phyloP scores from a whole-genome alignment of 1,140 invertebrate species.

The Philotrypesis tridentata region DNA sequence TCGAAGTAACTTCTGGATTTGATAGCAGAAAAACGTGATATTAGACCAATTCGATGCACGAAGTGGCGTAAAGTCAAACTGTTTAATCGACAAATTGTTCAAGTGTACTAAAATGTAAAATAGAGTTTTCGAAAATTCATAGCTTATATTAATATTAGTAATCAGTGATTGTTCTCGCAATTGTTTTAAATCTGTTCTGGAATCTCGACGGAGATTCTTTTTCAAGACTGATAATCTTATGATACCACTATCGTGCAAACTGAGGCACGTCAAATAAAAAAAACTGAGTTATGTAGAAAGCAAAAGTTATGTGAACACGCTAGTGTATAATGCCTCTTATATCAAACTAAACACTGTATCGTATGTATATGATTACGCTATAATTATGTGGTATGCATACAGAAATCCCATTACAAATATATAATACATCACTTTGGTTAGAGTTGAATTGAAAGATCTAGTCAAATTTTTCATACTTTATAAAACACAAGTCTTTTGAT shows the following conservation, averaged over 20 bases:
- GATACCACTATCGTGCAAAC: slow-evolving; percentile 38
- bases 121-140: slow-evolving; percentile 10
- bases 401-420: background rate
- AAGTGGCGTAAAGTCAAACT: slow-evolving; percentile 18
- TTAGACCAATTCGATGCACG: slow-evolving; percentile 27
- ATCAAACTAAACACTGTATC: slow-evolving; percentile 6
- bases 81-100: slow-evolving; percentile 29
- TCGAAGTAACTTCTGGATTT: background rate
- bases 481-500: background rate
- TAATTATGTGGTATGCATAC: background rate
- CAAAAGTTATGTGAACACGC: slow-evolving; percentile 7
- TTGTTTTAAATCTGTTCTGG: slow-evolving; percentile 4
- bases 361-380: slow-evolving; percentile 12
- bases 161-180: slow-evolving; percentile 14
- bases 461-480: slow-evolving; percentile 34
- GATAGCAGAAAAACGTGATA: slow-evolving; percentile 13
- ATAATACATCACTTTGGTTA: background rate
- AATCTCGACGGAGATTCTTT: slow-evolving; percentile 41
- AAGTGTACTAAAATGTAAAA: slow-evolving; percentile 13
- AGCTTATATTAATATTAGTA: slow-evolving; percentile 19
- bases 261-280: slow-evolving; percentile 27
- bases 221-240: slow-evolving; percentile 50
- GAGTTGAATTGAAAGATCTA: slow-evolving; percentile 28
- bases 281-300: slow-evolving; percentile 38
- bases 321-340: slow-evolving; percentile 20